These are phyloP conservation scores for Pygmarrhopalites habei DNA, from an alignment of 1,140 invertebrate species.

Conservation along the genomic window DNA sequence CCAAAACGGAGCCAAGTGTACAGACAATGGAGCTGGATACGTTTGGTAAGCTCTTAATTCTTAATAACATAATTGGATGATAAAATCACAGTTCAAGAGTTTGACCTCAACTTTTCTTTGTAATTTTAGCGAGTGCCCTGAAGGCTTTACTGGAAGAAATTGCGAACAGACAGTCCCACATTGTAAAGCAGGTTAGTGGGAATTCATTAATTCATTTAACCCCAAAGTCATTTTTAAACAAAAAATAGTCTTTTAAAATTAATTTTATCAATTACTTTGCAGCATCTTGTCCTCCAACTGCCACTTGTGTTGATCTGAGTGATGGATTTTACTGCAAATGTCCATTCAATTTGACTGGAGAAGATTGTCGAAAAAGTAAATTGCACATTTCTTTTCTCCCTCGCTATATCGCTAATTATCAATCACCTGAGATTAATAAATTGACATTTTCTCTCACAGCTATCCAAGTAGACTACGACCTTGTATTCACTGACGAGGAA, in stretches of 20 bases:
- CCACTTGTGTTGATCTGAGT: constrained; percentile 87
- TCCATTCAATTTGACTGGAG: constrained; percentile 91
- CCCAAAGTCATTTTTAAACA: too few relatives aligned
- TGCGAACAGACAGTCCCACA: constrained; percentile 89
- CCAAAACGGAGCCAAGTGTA: constrained; percentile 84
- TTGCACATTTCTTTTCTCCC: constrained; percentile 8
- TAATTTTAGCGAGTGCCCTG: constrained; percentile 16
- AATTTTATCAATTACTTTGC: too few relatives aligned
- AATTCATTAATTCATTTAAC: too few relatives aligned
- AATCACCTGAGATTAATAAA: too few relatives aligned
- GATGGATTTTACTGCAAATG: constrained; percentile 90
- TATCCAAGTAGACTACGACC: constrained; percentile 90
- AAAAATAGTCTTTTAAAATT: too few relatives aligned
- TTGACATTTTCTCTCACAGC: constrained; percentile 56
- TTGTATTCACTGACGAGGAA: constrained; percentile 84
- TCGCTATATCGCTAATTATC: too few relatives aligned
- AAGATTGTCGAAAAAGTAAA: constrained; percentile 89
- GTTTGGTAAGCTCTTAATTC: too few relatives aligned
- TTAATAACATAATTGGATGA: too few relatives aligned
- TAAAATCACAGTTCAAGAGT: constrained; percentile 65
- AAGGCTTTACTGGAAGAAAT: constrained; percentile 59
- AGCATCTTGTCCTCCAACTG: constrained; percentile 86
- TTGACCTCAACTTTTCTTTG: background rate
- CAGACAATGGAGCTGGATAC: constrained; percentile 75
- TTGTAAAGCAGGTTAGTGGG: too few relatives aligned